Percentiles rank a stretch among this genome's conserved stretches.
Conservation (phyloP, 2,797 vertebrate species). For the Adelosebastes latens region DNA sequence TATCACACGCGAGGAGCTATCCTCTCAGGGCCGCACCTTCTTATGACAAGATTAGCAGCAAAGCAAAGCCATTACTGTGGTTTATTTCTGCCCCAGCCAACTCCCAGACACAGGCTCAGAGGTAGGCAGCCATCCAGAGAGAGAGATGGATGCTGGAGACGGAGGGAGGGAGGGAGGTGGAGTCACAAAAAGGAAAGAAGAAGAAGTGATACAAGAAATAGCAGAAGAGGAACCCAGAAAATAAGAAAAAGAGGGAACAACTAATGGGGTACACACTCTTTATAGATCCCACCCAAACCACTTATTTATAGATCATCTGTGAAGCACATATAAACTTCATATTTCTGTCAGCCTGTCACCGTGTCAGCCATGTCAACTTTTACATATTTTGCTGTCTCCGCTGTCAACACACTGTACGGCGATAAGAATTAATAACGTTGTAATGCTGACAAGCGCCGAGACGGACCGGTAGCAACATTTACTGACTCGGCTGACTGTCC, state of each 20-base stretch:
- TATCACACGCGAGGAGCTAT: slow-evolving; percentile 80
- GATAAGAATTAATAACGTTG: slow-evolving; percentile 60
- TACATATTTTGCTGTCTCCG: slow-evolving; percentile 64
- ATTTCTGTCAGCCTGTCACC: slow-evolving; percentile 67
- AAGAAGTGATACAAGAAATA: slow-evolving; percentile 6
- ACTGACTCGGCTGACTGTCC: slow-evolving; percentile 47
- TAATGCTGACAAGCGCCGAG: slow-evolving; percentile 62
- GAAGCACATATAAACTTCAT: slow-evolving; percentile 50
- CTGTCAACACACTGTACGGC: slow-evolving; percentile 59
- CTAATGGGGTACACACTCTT: slow-evolving; percentile 65
- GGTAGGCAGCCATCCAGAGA: slow-evolving; percentile 64
- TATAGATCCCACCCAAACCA: slow-evolving; percentile 58
- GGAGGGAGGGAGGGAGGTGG: not conserved
- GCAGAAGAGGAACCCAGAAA: slow-evolving; percentile 27
- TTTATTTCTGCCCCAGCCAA: slow-evolving; percentile 77
- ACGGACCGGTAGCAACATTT: slow-evolving; percentile 38
- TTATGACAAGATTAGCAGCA: slow-evolving; percentile 83
- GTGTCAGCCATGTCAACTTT: slow-evolving; percentile 69
- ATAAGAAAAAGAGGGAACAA: slow-evolving; percentile 37
- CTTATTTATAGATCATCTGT: slow-evolving; percentile 74
- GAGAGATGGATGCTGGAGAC: not conserved
- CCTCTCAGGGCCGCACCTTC: slow-evolving; percentile 81
- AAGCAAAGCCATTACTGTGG: slow-evolving; percentile 81
- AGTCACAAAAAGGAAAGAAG: not conserved
- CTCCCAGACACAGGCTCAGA: slow-evolving; percentile 64